A percentile compares a stretch with the other conserved stretches of the same genome.
phyloP scores from a whole-genome alignment of 2,888 invertebrate genomes.

The Incurvaria masculella region DNA sequence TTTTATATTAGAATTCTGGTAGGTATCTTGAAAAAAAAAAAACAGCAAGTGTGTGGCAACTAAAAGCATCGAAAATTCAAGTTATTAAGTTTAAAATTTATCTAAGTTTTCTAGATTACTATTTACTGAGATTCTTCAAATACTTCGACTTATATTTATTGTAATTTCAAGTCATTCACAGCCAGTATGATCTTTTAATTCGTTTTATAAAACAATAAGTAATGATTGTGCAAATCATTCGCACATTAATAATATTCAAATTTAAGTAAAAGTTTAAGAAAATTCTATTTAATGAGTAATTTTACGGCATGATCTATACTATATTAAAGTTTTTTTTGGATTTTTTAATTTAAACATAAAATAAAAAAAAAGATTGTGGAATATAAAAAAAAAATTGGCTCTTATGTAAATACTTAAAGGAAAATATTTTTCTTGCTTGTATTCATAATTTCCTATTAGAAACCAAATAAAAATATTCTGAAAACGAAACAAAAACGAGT shows the following conservation, averaged over 20 bases:
- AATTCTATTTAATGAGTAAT: too few relatives aligned
- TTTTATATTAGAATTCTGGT: too few relatives aligned
- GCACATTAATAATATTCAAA: background rate
- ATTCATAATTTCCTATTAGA: background rate
- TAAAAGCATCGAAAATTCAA: too few relatives aligned
- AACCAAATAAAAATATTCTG: too few relatives aligned
- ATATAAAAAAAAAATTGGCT: conserved; percentile 22
- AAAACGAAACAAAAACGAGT: too few relatives aligned
- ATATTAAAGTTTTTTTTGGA: conserved; percentile 37
- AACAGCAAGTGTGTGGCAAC: too few relatives aligned
- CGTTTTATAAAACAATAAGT: conserved; percentile 47
- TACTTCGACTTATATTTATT: background rate
- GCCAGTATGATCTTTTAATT: conserved; percentile 53
- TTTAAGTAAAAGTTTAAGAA: conserved; percentile 32
- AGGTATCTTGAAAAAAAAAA: too few relatives aligned
- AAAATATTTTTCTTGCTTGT: background rate
- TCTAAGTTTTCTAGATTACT: too few relatives aligned
- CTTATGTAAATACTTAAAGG: background rate
- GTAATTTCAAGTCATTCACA: conserved; percentile 31
- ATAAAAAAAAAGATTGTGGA: conserved; percentile 46
- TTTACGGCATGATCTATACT: conserved; percentile 34
- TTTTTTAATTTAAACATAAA: conserved; percentile 41
- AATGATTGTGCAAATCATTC: too few relatives aligned
- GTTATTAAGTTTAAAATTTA: too few relatives aligned
- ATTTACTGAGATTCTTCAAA: too few relatives aligned